Percentiles rank a stretch among this genome's conserved stretches.
phyloP scores from a whole-genome alignment of 2,113 vertebrate species.

The Macquaria ambigua region DNA sequence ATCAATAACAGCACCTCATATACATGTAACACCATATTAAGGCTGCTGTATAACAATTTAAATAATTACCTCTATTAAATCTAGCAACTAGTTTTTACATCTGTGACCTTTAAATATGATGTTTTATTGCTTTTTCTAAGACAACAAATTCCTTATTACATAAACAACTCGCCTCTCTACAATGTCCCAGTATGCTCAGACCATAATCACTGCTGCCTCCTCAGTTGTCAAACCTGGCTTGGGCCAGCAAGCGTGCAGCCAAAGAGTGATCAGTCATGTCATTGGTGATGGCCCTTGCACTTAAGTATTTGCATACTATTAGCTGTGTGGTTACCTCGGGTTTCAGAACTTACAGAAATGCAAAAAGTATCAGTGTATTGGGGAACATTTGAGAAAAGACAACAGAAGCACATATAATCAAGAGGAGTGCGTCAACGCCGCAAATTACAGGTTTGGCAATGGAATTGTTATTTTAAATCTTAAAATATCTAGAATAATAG shows the following conservation, averaged over 20 bases:
- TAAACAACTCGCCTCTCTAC: not conserved
- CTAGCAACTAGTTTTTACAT: not conserved
- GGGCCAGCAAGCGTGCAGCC: not conserved
- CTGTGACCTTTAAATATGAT: not conserved
- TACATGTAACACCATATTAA: not conserved
- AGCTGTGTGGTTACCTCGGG: not conserved
- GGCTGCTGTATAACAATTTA: not conserved
- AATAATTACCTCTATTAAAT: not conserved
- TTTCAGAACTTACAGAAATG: not conserved
- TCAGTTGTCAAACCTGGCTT: not conserved
- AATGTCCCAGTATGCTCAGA: not conserved
- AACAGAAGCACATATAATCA: not conserved
- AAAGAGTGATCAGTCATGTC: slow-evolving; percentile 4
- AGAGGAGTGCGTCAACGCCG: not conserved
- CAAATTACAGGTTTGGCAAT: slow-evolving; percentile 19
- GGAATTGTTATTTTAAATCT: not conserved
- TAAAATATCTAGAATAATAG: not conserved
- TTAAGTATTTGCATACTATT: slow-evolving; percentile 40
- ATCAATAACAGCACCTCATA: not conserved
- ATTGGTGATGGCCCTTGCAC: not conserved
- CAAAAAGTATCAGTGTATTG: not conserved
- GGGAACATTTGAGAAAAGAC: slow-evolving; percentile 9
- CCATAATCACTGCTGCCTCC: slow-evolving; percentile 15
- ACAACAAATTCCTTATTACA: not conserved
- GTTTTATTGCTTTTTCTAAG: slow-evolving; percentile 8